Base-by-base conservation (phyloP, 2,888 invertebrate genomes). In the Hypomecis atomaria region DNA sequence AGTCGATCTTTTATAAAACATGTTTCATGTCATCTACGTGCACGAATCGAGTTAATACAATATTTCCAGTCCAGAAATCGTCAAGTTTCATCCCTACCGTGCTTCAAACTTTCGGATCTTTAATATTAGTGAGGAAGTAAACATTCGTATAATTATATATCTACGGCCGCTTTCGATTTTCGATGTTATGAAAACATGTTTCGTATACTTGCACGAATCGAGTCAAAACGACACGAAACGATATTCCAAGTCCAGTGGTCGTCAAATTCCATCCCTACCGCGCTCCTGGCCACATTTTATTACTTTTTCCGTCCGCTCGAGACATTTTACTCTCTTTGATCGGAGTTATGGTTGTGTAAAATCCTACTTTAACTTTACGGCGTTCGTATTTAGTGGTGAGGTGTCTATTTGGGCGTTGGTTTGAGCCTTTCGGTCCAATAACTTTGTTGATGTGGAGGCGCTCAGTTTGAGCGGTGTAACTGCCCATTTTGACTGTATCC, bases 291-390 rank as follows among this genome's bases (percentile, higher is more conserved):
- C 76, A 72, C 75, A 77, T 80, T 82, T 83, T 81, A 83, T 80
- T 77, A 78, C 78, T 76, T 74, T 75, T 82, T 82, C 80, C 78
- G 78, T 81, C 78, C 78, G 78, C 69, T 66, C 64, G 70, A 65
- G 72, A 71, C 68, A 61, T 73, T 70, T 72, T 59, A 60, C 60
- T 65, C 57, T 68, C 82, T 82, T 82, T 81, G 81, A 82, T 81
- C 81, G 73, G 61, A 71, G 74, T 76, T 77, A 77, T 76, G 70
- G 71, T 75, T 63, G 62, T 66, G 69, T 69, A 68, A 73, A 73
- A 70, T 64, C 69, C 70, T 69, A 71, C 74, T 71, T 71, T 65
- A 69, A 63, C 62, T 72, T 72, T 69, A 72, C 63, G 48, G 61
- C 66, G 48, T 69, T 63, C 54, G 67, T 67, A 59, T 68, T 70